Evolutionary conservation across 2,888 invertebrate species (phyloP).

Genomic region (Conistra vaccinii): DNA sequence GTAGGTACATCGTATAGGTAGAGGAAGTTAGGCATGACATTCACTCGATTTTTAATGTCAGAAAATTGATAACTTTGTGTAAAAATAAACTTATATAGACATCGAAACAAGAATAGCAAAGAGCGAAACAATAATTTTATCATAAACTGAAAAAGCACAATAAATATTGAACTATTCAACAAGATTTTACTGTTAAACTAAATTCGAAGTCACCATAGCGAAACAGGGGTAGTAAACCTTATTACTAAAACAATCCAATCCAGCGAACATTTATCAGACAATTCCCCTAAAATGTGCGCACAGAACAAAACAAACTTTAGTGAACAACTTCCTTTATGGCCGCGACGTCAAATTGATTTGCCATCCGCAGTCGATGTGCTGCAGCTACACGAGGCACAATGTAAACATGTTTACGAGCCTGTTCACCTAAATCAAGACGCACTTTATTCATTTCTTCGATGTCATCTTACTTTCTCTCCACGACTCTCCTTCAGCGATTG

Average conservation of each 20-base stretch:
- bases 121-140: not conserved
- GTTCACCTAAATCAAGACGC: conserved; percentile 66
- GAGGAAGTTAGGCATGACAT: not conserved
- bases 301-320: conserved; percentile 64
- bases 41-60: not conserved
- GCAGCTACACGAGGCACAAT: conserved; percentile 36
- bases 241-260: conserved; percentile 44
- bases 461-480: conserved; percentile 53
- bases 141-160: not conserved
- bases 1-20: not conserved
- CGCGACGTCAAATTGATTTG: conserved; percentile 46
- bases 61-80: not conserved
- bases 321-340: conserved; percentile 55
- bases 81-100: not conserved
- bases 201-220: not conserved
- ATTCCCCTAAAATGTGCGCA: conserved; percentile 45
- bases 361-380: conserved; percentile 30
- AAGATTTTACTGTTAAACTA: conserved; percentile 20
- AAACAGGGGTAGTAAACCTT: conserved; percentile 32
- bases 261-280: conserved; percentile 18
- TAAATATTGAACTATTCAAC: conserved; percentile 21
- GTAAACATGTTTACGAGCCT: conserved; percentile 75
- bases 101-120: not conserved
- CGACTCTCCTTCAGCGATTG: conserved; percentile 48
- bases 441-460: conserved; percentile 67